Conservation (phyloP, 2,113 vertebrate genomes). For the Cyprinodon brontotheroides region DNA sequence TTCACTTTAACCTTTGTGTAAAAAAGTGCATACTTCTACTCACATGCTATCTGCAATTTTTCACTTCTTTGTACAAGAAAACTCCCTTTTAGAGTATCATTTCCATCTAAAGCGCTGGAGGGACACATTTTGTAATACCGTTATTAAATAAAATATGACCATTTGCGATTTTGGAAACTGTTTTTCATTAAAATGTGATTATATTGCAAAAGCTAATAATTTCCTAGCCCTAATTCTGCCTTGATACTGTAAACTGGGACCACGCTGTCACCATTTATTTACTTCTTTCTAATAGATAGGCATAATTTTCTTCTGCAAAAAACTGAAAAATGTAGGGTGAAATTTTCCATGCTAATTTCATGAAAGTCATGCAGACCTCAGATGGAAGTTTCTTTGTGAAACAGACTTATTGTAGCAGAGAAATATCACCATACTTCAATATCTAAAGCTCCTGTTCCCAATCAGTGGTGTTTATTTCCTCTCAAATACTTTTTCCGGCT, state of each 20-base stretch:
- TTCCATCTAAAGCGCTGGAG: too few relatives aligned
- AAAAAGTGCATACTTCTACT: too few relatives aligned
- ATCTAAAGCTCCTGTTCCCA: neutral
- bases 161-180: too few relatives aligned
- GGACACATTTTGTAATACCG: too few relatives aligned
- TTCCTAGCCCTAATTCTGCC: neutral
- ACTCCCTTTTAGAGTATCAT: too few relatives aligned
- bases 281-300: neutral
- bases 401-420: neutral
- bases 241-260: neutral
- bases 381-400: neutral
- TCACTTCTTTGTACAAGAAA: too few relatives aligned
- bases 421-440: neutral
- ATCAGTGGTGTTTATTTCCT: conserved; percentile 3
- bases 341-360: neutral
- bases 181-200: too few relatives aligned
- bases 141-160: too few relatives aligned
- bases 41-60: too few relatives aligned
- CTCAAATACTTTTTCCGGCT: neutral
- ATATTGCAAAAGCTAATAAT: too few relatives aligned
- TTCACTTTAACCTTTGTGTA: too few relatives aligned
- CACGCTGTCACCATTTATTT: neutral
- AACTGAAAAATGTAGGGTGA: neutral
- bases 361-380: neutral
- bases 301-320: too few relatives aligned